Evolutionary conservation across 2,797 vertebrate genomes (phyloP), one percentile per base, ranked within the genome.

Genomic region (Silurus lanzhouensis): DNA sequence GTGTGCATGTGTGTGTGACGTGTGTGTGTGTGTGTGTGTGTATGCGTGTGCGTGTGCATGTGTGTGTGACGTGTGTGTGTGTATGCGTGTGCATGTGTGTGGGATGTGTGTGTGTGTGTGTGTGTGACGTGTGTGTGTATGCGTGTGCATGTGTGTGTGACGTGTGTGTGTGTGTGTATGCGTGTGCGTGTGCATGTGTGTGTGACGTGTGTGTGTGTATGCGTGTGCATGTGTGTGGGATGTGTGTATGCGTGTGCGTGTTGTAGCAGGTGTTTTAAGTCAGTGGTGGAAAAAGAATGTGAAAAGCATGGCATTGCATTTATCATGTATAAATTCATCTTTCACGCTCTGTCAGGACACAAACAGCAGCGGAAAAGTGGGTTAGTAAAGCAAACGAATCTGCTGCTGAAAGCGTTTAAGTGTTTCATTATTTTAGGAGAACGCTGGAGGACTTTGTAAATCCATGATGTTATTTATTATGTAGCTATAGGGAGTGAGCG

Each of bases 221-320:
- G 7, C 5, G 48, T 52, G 6, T 52, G 48, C 1, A 0, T 10
- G 48, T 9, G 48, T 10, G 9, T 52, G 48, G 9, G 48, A 31
- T 31, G 31, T 25, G 25, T 27, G 14, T 27, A 3, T 27, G 66
- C 31, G 66, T 17, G 67, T 3, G 61, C 0, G 64, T 25, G 64
- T 66, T 9, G 60, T 46, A 44, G 38, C 76, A 80, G 77, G 38
- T 22, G 5, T 61, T 78, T 61, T 10, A 19, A 63, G 38, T 60
- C 77, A 80, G 7, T 64, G 58, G 58, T 64, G 60, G 13, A 38
- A 46, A 46, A 31, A 31, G 70, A 74, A 67, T 83, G 82, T 63
- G 27, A 85, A 84, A 82, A 77, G 81, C 63, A 48, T 87, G 61
- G 58, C 78, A 85, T 83, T 76, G 81, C 12, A 87, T 82, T 83